phyloP scores from a whole-genome alignment of 2,888 invertebrate species.

The Polyommatus icarus region DNA sequence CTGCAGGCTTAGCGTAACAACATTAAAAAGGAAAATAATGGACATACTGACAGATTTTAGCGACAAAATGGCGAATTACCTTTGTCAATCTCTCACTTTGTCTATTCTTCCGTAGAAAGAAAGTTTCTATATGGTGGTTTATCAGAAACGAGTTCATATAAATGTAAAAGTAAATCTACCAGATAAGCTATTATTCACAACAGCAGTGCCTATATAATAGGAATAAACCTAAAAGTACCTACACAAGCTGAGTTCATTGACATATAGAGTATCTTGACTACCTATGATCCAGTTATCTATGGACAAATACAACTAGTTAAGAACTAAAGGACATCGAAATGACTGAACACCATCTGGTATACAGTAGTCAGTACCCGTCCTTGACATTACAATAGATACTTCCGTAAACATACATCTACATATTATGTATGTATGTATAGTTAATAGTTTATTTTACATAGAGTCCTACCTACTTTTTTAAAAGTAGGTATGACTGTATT shows the following conservation, averaged over 20 bases:
- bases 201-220: not conserved
- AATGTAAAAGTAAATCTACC: too few relatives aligned
- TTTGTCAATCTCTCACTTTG: too few relatives aligned
- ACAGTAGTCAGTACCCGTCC: not conserved
- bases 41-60: too few relatives aligned
- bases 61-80: too few relatives aligned
- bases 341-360: not conserved
- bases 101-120: too few relatives aligned
- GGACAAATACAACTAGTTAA: not conserved
- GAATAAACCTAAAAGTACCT: not conserved
- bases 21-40: too few relatives aligned
- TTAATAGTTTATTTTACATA: too few relatives aligned
- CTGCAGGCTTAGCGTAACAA: too few relatives aligned
- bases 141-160: too few relatives aligned
- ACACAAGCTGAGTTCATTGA: conserved; percentile 1
- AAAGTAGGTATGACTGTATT: too few relatives aligned
- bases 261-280: not conserved
- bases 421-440: not conserved
- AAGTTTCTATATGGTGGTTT: too few relatives aligned
- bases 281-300: not conserved
- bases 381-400: not conserved
- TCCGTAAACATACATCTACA: not conserved
- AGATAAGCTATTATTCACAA: not conserved
- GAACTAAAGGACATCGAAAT: not conserved
- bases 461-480: too few relatives aligned